Percentiles rank a stretch among this genome's conserved stretches.
phyloP scores from a whole-genome alignment of 2,113 vertebrate species.

The Dendrocopos noguchii region DNA sequence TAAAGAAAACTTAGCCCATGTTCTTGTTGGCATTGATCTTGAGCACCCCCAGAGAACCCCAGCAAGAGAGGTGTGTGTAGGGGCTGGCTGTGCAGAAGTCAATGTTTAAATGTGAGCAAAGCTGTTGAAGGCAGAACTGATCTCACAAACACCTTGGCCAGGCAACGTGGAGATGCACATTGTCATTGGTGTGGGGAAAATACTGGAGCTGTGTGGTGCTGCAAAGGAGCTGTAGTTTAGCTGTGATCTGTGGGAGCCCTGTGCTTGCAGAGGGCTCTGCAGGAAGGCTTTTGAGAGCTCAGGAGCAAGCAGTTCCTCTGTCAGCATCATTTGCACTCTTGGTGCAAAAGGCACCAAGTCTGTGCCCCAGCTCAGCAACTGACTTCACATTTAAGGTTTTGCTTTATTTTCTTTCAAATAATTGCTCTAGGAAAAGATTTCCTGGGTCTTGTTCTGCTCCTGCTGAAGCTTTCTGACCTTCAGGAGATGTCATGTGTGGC shows the following conservation, averaged over 20 bases:
- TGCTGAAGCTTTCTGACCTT: neutral
- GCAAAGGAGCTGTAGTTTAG: neutral
- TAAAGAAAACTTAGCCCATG: neutral
- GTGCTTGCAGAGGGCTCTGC: neutral
- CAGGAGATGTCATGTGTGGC: neutral
- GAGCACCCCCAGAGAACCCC: neutral
- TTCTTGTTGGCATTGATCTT: neutral
- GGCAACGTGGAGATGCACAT: rapidly evolving
- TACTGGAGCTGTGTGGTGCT: neutral
- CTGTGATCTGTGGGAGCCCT: too few relatives aligned
- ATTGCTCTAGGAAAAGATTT: neutral
- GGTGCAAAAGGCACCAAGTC: neutral
- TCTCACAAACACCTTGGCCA: neutral
- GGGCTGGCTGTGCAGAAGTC: neutral
- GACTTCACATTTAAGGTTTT: neutral
- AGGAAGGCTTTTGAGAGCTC: neutral
- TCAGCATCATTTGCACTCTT: neutral
- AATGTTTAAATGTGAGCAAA: neutral
- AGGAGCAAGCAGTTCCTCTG: neutral
- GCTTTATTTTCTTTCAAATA: neutral
- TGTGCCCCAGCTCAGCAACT: neutral
- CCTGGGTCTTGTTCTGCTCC: neutral
- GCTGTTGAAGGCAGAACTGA: neutral
- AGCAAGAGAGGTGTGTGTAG: neutral
- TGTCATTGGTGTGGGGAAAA: neutral